Percentiles rank a stretch among this genome's conserved stretches.
phyloP scores from a whole-genome alignment of 64 coral and sea anemone species.

The Porites australiensis region DNA sequence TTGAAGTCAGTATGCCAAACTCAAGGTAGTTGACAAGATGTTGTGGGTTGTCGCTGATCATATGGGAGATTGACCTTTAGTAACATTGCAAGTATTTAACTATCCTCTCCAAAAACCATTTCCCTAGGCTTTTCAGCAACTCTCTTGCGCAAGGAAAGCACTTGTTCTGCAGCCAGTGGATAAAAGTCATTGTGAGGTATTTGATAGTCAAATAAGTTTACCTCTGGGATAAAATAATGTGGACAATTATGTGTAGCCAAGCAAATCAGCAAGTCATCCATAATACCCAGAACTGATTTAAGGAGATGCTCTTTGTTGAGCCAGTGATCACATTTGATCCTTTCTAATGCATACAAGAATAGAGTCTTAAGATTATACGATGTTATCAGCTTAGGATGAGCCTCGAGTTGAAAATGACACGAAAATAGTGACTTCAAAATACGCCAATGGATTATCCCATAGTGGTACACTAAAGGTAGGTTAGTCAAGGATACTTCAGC shows the following conservation, averaged over 20 bases:
- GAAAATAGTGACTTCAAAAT: conserved; percentile 60
- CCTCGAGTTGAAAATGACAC: conserved; percentile 19
- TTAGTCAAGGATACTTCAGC: conserved; percentile 46
- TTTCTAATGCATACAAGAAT: conserved; percentile 51
- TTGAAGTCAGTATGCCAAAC: conserved; percentile 4
- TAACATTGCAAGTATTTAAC: conserved; percentile 46
- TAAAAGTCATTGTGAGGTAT: conserved; percentile 55
- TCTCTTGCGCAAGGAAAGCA: conserved; percentile 54
- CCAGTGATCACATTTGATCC: conserved; percentile 56
- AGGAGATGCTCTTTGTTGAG: conserved; percentile 61
- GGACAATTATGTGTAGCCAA: conserved; percentile 61
- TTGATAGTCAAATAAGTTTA: conserved; percentile 58
- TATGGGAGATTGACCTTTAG: no score
- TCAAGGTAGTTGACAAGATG: no score
- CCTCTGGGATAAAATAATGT: conserved; percentile 54
- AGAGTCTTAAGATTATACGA: conserved; percentile 55
- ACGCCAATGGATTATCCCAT: conserved; percentile 61
- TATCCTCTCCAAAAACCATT: conserved; percentile 60
- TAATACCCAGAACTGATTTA: conserved; percentile 43
- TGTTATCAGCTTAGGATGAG: conserved; percentile 57
- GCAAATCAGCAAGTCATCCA: conserved; percentile 52
- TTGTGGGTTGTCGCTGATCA: no score
- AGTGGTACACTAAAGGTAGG: conserved; percentile 50
- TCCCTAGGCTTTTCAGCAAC: conserved; percentile 37
- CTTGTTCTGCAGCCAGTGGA: conserved; percentile 51